These are phyloP conservation scores for Zygaena filipendulae DNA, from an alignment of 2,888 invertebrate species.

Conservation along the genomic window DNA sequence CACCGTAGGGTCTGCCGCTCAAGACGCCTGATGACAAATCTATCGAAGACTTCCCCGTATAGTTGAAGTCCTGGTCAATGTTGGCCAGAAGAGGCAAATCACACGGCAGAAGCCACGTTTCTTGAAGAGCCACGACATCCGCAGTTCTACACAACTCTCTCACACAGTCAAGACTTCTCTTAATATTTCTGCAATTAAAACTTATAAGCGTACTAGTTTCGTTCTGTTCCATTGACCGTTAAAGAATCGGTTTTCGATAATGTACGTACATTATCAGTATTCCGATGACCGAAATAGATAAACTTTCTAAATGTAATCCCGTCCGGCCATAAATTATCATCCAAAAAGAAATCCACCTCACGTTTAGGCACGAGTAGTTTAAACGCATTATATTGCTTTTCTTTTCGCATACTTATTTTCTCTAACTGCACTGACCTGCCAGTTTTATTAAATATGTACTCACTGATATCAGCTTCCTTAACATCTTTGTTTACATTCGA, in stretches of 20 bases:
- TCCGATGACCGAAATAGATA: not conserved
- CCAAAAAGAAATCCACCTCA: not conserved
- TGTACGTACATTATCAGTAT: too few relatives aligned
- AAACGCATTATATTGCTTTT: conserved; percentile 1
- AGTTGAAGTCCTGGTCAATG: conserved; percentile 1
- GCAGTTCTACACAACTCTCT: conserved; percentile 1
- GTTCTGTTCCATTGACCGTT: not conserved
- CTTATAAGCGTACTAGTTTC: not conserved
- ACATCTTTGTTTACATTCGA: not conserved
- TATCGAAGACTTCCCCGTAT: conserved; percentile 4
- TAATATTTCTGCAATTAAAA: conserved; percentile 5
- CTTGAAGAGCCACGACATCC: conserved; percentile 2
- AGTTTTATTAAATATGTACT: not conserved
- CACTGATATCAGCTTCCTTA: not conserved
- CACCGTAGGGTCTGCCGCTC: conserved; percentile 4
- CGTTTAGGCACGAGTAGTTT: not conserved
- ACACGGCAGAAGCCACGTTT: conserved; percentile 2
- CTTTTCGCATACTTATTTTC: not conserved
- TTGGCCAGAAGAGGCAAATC: not conserved
- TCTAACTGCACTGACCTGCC: too few relatives aligned
- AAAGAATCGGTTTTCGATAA: too few relatives aligned
- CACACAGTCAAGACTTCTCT: not conserved
- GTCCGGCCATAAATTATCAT: conserved; percentile 1
- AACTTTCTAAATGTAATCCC: conserved; percentile 1
- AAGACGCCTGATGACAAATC: conserved; percentile 4